Conservation (phyloP, 2,797 vertebrate species). For the Danio albolineatus region DNA sequence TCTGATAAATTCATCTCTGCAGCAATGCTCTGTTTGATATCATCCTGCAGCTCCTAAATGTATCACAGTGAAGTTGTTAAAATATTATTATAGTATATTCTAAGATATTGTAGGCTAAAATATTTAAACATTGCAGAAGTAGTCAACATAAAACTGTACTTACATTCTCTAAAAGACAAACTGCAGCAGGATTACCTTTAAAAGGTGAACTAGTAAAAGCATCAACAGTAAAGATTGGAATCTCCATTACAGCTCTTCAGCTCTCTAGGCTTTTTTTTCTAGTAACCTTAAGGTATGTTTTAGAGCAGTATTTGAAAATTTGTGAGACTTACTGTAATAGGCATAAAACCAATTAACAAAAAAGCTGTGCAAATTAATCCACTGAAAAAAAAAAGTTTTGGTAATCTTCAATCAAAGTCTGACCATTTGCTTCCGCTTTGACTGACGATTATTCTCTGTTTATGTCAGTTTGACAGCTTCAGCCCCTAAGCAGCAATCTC, state of each 20-base stretch:
- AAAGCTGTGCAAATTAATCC: no score
- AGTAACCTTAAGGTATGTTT: neutral
- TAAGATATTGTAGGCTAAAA: neutral
- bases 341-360: no score
- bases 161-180: constrained; percentile 88
- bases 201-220: constrained; percentile 85
- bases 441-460: no score
- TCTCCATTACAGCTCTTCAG: constrained; percentile 70
- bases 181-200: constrained; percentile 88
- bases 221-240: constrained; percentile 84
- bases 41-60: constrained; percentile 82
- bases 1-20: constrained; percentile 92
- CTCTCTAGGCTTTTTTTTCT: no score
- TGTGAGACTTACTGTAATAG: constrained; percentile 14
- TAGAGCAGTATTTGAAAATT: neutral
- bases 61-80: no score
- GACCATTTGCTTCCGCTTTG: no score
- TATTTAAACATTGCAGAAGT: neutral
- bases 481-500: no score
- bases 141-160: constrained; percentile 68
- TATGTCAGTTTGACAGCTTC: no score
- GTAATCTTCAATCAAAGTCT: no score
- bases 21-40: constrained; percentile 87
- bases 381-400: no score
- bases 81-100: neutral